Percentiles rank a stretch among this genome's conserved stretches.
These are phyloP conservation scores for Diadophis punctatus DNA, from an alignment of 2,113 vertebrate species.

Conservation along the genomic window DNA sequence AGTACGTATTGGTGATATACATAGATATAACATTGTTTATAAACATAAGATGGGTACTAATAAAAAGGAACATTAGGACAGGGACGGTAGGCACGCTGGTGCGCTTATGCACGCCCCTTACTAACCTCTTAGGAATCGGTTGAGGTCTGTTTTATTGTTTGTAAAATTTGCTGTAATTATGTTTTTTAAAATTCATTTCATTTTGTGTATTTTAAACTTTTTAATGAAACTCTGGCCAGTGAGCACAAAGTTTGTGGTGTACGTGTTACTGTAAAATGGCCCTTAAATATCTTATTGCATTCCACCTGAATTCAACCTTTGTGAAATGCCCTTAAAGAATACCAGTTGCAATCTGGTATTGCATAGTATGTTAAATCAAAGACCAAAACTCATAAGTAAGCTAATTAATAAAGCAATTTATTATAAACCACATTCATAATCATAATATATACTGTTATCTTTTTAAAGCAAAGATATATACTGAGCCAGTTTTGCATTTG, in stretches of 20 bases:
- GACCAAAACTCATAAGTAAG: background rate
- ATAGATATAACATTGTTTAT: too few relatives aligned
- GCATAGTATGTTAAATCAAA: background rate
- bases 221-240: background rate
- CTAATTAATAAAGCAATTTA: background rate
- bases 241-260: background rate
- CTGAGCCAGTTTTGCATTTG: conserved; percentile 16
- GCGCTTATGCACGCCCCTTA: too few relatives aligned
- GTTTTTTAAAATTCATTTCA: background rate
- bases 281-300: background rate
- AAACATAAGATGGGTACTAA: too few relatives aligned
- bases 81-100: too few relatives aligned
- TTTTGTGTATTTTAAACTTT: background rate
- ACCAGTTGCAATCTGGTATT: too few relatives aligned
- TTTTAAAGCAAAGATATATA: conserved; percentile 8
- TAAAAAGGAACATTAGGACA: too few relatives aligned
- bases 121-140: too few relatives aligned
- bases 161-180: background rate
- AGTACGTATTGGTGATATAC: too few relatives aligned
- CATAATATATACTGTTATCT: background rate
- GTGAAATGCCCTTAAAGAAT: background rate
- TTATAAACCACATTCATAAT: conserved; percentile 7
- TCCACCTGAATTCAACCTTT: background rate
- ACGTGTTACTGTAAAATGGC: background rate
- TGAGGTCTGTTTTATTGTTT: background rate